Conservation (phyloP, 2,888 invertebrate genomes). For the Heliconius ethilla region DNA sequence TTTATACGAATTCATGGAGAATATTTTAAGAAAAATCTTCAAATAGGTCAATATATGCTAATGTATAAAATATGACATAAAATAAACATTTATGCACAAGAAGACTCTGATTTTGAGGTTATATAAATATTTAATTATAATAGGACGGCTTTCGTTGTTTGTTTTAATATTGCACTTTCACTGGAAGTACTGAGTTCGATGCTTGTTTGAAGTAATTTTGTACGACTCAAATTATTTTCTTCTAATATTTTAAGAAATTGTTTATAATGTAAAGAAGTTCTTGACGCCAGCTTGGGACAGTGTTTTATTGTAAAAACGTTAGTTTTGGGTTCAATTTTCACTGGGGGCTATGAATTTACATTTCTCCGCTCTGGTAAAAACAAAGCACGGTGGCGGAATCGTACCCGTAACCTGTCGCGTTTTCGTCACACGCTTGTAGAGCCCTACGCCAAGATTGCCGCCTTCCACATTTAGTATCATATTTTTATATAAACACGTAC, state of each 20-base stretch:
- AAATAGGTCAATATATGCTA: constrained; percentile 26
- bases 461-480: no score
- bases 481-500: not conserved
- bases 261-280: no score
- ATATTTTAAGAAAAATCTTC: not conserved
- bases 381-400: not conserved
- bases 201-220: not conserved
- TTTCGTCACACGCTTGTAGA: no score
- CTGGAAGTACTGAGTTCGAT: not conserved
- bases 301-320: not conserved
- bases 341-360: not conserved
- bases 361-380: not conserved
- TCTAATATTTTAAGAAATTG: no score
- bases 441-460: no score
- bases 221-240: no score
- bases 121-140: constrained; percentile 22
- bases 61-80: constrained; percentile 19
- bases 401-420: no score
- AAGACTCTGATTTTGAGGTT: constrained; percentile 23
- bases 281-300: not conserved
- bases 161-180: not conserved
- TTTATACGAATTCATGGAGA: not conserved
- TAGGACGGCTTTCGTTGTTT: not conserved
- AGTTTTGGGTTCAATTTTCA: not conserved
- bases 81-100: constrained; percentile 20